Evolutionary conservation across 2,113 vertebrate species (phyloP), one percentile per base, ranked within the genome.

Genomic region (Probosciger aterrimus): DNA sequence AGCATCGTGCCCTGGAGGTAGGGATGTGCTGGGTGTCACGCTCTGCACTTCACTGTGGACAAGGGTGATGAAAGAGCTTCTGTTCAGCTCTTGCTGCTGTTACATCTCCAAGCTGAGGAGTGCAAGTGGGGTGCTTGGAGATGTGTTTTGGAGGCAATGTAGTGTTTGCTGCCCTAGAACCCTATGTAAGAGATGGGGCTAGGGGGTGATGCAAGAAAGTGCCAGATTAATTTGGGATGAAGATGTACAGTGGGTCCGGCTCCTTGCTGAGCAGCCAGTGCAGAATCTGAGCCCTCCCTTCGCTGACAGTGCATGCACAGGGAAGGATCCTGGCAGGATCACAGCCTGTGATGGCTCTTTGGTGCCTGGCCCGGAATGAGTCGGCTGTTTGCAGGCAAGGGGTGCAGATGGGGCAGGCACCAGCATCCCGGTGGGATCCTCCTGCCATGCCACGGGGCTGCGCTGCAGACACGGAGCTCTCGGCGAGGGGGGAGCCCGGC

Each of bases 141-240:
- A 2, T 0, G 0, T 22, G 39, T 8, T 67, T 22, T 30, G 63
- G 24, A 46, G 84, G 27, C 11, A 7, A 28, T 4, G 1, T 9
- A 1, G 62, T 2, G 25, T 13, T 71, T 46, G 44, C 64, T 86
- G 57, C 57, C 75, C 14, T 33, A 3, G 64, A 30, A 53, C 10
- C 37, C 37, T 7, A 0, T 0, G 28, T 11, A 11, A 28, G 70
- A 53, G 25, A 13, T 15, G 22, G 41, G 4, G 57, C 33, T 33
- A n/a, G 14, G 14, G 28, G 6, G 11, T 7, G 7, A 41, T 18
- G 82, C 44, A 11, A 63, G 33, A 1, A 60, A 10, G 23, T 27
- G 60, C 65, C 47, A 1, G 31, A 2, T 33, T 31, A 24, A 14
- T 12, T 30, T 5, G 23, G 69, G 30, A 12, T 37, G 18, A 18